Evolutionary conservation across 2,888 invertebrate species (phyloP).

Genomic region (Carterocephalus palaemon): DNA sequence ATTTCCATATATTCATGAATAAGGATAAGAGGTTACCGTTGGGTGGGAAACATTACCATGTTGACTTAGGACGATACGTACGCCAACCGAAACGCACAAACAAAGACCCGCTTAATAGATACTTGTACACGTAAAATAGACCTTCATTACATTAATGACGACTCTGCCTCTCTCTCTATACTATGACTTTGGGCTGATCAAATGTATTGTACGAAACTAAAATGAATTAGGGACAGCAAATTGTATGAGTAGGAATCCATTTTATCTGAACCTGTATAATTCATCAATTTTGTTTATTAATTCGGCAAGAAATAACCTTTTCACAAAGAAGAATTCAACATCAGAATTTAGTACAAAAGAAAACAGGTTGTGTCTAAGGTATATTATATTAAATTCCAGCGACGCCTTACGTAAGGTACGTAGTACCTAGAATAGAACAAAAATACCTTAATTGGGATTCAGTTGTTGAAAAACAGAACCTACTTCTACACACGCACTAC

Average conservation of each 20-base stretch:
- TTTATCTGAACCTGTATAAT: constrained; percentile 44
- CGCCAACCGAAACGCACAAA: constrained; percentile 1
- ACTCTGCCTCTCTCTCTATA: no score
- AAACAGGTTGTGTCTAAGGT: constrained; percentile 14
- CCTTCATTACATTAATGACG: constrained; percentile 16
- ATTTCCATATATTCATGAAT: constrained; percentile 3
- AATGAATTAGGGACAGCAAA: constrained; percentile 22
- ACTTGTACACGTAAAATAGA: constrained; percentile 2
- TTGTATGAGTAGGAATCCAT: constrained; percentile 26
- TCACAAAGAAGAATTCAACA: no score
- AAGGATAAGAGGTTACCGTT: constrained; percentile 10
- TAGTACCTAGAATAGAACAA: no score
- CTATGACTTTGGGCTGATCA: background rate
- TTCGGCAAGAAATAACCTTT: no score
- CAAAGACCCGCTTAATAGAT: constrained; percentile 11
- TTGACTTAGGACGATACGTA: constrained; percentile 9
- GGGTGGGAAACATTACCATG: constrained; percentile 9
- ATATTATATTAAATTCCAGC: constrained; percentile 11
- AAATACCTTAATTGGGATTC: no score
- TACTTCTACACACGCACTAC: no score
- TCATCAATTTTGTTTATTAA: constrained; percentile 49
- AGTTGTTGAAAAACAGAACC: no score
- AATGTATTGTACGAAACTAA: constrained; percentile 14
- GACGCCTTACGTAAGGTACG: constrained; percentile 1
- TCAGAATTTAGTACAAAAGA: constrained; percentile 11